Conservation (phyloP, 2,888 invertebrate species). For the Athrips mouffetella region DNA sequence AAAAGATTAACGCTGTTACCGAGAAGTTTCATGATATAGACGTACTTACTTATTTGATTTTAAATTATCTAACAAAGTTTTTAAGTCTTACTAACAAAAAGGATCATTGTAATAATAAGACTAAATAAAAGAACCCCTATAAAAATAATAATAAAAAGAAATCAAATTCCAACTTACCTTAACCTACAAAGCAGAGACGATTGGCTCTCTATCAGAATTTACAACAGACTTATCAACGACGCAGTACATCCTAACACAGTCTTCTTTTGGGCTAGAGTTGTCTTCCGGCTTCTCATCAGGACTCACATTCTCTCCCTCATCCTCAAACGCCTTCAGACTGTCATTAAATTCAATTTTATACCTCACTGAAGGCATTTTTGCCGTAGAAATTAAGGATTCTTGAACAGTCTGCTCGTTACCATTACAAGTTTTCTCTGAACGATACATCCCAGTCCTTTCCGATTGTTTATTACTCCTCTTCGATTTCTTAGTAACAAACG, state of each 20-base stretch:
- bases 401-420: constrained; percentile 67
- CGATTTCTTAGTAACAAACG: constrained; percentile 59
- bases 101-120: no score
- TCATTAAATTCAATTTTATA: constrained; percentile 68
- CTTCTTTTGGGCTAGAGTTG: constrained; percentile 64
- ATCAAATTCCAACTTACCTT: constrained; percentile 11
- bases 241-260: constrained; percentile 73
- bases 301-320: constrained; percentile 56
- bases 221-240: constrained; percentile 66
- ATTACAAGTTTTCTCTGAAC: constrained; percentile 70
- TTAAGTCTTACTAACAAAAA: no score
- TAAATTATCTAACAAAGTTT: no score
- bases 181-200: constrained; percentile 65
- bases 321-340: constrained; percentile 49
- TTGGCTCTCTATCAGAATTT: constrained; percentile 66
- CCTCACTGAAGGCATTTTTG: constrained; percentile 64
- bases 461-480: constrained; percentile 64
- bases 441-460: constrained; percentile 66
- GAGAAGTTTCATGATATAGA: no score
- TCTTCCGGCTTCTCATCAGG: constrained; percentile 69
- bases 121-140: no score
- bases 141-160: not conserved
- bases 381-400: constrained; percentile 66
- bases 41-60: no score
- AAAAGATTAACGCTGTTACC: no score